These are phyloP conservation scores for Pangasianodon hypophthalmus DNA, from an alignment of 2,113 vertebrate genomes.

Conservation along the genomic window DNA sequence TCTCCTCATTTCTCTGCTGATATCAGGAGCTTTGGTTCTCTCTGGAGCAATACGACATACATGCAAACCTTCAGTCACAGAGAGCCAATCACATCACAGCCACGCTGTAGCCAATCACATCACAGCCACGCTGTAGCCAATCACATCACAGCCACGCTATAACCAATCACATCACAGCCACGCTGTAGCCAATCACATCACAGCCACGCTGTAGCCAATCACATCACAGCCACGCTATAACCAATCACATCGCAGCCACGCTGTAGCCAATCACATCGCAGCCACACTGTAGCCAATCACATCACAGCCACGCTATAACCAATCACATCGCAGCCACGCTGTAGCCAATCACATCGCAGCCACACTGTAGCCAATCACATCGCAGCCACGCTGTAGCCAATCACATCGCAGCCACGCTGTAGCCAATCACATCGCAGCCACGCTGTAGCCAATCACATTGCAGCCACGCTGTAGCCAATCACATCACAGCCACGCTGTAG, in stretches of 20 bases:
- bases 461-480: background rate
- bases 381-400: background rate
- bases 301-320: background rate
- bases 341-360: background rate
- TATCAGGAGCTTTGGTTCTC: background rate
- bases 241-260: background rate
- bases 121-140: background rate
- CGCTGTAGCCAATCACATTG: too few relatives aligned
- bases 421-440: background rate
- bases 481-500: background rate
- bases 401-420: background rate
- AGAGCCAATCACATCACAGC: background rate
- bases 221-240: background rate
- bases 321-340: background rate
- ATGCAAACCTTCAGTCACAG: background rate
- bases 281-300: background rate
- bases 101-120: background rate
- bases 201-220: background rate
- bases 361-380: background rate
- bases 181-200: background rate
- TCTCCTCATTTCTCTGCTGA: background rate
- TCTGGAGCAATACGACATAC: background rate
- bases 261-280: background rate
- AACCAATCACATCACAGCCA: background rate
- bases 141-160: background rate